phyloP scores from a whole-genome alignment of 2,797 vertebrate genomes.

The Urosaurus nigricauda region DNA sequence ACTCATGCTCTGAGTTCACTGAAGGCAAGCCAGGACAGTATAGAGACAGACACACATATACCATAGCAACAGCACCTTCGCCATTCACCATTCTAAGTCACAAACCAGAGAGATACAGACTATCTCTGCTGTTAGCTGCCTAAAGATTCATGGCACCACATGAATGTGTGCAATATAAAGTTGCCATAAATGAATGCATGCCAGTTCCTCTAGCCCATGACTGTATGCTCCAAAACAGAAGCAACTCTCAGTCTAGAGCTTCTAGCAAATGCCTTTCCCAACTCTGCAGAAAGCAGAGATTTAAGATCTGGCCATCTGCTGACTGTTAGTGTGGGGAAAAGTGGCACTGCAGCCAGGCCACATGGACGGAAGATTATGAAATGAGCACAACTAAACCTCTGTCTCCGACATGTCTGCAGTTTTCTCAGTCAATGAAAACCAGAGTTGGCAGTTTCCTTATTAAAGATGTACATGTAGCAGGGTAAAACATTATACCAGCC shows the following conservation, averaged over 20 bases:
- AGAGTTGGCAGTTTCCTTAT: neutral
- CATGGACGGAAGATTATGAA: neutral
- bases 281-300: neutral
- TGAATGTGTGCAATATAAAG: neutral
- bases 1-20: neutral
- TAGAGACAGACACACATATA: neutral
- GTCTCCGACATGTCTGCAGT: neutral
- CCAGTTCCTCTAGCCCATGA: neutral
- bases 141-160: neutral
- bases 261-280: neutral
- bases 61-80: neutral
- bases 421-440: neutral
- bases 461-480: neutral
- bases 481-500: neutral
- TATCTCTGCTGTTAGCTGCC: neutral
- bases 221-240: neutral
- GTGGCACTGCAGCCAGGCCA: neutral
- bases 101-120: neutral
- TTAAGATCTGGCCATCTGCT: neutral
- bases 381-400: neutral
- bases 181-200: neutral
- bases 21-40: neutral
- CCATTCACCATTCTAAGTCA: neutral
- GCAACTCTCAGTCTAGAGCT: neutral
- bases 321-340: neutral